phyloP scores from a whole-genome alignment of 2,888 invertebrate genomes.

The Cerastis rubricosa region DNA sequence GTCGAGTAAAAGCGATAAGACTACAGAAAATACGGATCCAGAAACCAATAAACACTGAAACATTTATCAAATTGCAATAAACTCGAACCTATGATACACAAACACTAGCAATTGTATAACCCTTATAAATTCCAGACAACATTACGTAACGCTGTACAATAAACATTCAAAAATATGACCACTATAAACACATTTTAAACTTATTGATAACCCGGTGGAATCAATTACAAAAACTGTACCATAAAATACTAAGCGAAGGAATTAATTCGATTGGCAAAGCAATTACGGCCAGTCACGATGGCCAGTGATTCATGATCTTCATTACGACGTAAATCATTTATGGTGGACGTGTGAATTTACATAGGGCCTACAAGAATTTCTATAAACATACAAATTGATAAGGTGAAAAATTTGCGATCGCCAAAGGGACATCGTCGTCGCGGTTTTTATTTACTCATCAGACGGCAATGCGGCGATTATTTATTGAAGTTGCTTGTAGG shows the following conservation, averaged over 20 bases:
- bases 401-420: conserved; percentile 50
- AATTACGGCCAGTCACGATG: conserved; percentile 89
- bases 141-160: conserved; percentile 44
- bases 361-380: conserved; percentile 78
- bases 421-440: conserved; percentile 15
- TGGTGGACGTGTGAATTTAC: conserved; percentile 82
- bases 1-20: conserved; percentile 46
- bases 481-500: neutral
- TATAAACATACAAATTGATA: conserved; percentile 79
- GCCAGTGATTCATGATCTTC: conserved; percentile 85
- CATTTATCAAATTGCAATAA: conserved; percentile 60
- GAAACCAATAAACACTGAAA: conserved; percentile 49
- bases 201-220: conserved; percentile 81
- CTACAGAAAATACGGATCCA: conserved; percentile 35
- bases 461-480: neutral
- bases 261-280: conserved; percentile 89
- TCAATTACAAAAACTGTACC: conserved; percentile 88
- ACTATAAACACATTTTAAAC: conserved; percentile 74
- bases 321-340: conserved; percentile 84
- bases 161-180: conserved; percentile 67
- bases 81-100: conserved; percentile 48
- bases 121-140: conserved; percentile 44
- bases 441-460: conserved; percentile 39
- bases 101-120: conserved; percentile 44
- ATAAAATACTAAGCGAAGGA: conserved; percentile 86